phyloP scores from a whole-genome alignment of 2,113 vertebrate species.

The Pseudopodoces humilis region DNA sequence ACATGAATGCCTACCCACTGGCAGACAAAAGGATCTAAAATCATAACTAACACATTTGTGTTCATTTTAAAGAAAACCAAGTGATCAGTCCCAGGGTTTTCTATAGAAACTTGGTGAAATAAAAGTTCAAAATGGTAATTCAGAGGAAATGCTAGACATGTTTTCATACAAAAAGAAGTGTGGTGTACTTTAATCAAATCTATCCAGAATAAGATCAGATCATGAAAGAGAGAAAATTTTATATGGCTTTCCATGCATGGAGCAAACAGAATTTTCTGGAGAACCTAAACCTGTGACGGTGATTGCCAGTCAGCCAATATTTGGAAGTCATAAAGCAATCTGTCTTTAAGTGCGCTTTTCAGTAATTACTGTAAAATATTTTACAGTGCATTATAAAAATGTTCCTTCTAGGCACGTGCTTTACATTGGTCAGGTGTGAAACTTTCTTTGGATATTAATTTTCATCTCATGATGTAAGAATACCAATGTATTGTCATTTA shows the following conservation, averaged over 20 bases:
- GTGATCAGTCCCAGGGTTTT: neutral
- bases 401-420: neutral
- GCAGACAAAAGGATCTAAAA: neutral
- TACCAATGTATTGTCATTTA: neutral
- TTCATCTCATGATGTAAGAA: neutral
- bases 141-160: neutral
- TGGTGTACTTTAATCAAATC: neutral
- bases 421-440: neutral
- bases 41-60: neutral
- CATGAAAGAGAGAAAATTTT: neutral
- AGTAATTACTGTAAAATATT: neutral
- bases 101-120: neutral
- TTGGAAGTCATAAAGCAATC: neutral
- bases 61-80: constrained; percentile 13
- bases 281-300: neutral
- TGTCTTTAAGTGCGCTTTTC: neutral
- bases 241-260: neutral
- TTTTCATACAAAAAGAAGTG: neutral
- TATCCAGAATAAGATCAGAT: neutral
- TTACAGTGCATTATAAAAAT: neutral
- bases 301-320: neutral
- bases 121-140: neutral
- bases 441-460: neutral
- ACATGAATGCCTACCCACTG: neutral
- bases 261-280: neutral